Evolutionary conservation across 2,797 vertebrate species (phyloP).

Genomic region (Schizopygopsis pylzovi): DNA sequence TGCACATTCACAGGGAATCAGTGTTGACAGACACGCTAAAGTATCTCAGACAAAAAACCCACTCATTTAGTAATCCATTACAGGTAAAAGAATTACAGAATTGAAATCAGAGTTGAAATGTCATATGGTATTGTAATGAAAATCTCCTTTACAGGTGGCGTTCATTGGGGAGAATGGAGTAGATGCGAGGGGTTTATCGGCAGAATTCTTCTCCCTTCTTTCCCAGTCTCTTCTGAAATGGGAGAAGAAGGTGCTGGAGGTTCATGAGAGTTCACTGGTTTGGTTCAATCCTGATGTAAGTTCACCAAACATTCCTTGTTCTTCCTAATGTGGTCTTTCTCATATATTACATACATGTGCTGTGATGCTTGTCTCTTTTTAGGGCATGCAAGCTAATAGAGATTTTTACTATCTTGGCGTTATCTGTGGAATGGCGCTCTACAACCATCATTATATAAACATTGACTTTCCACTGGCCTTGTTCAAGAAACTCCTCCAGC

Average conservation of each 20-base stretch:
- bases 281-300: slow-evolving; percentile 71
- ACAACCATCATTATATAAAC: not conserved
- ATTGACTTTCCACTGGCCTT: slow-evolving; percentile 87
- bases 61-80: not conserved
- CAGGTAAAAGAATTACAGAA: slow-evolving; percentile 36
- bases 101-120: not conserved
- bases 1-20: slow-evolving; percentile 39
- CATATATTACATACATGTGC: not conserved
- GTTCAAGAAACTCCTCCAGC: slow-evolving; percentile 89
- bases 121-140: not conserved
- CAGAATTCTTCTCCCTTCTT: slow-evolving; percentile 71
- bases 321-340: not conserved
- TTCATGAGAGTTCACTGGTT: slow-evolving; percentile 52
- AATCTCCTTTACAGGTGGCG: slow-evolving; percentile 61
- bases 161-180: slow-evolving; percentile 59
- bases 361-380: not conserved
- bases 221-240: slow-evolving; percentile 57
- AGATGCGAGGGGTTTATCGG: slow-evolving; percentile 47
- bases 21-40: slow-evolving; percentile 53
- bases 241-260: slow-evolving; percentile 42
- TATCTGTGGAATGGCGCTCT: slow-evolving; percentile 71
- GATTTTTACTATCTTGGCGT: slow-evolving; percentile 62
- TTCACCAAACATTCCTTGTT: not conserved
- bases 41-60: not conserved
- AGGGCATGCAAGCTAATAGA: slow-evolving; percentile 42